These are phyloP conservation scores for Trichoplusia ni DNA, from an alignment of 1,140 invertebrate genomes.

Conservation along the genomic window DNA sequence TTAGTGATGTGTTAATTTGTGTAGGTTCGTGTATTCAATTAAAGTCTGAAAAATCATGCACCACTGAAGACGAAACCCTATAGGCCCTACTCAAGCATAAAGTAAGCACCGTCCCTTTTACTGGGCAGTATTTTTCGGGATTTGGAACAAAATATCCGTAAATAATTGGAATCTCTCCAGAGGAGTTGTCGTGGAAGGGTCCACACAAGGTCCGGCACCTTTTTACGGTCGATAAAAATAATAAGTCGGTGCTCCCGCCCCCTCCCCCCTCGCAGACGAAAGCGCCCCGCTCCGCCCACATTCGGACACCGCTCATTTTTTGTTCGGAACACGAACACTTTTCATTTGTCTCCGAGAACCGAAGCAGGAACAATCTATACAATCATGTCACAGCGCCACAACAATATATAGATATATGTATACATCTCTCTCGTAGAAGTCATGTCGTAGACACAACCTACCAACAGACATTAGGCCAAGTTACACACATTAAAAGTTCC, in stretches of 20 bases:
- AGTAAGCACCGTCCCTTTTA: slow-evolving; percentile 49
- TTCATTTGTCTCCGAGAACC: slow-evolving; percentile 62
- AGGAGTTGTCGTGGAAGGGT: slow-evolving; percentile 52
- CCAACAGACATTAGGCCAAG: slow-evolving; percentile 76
- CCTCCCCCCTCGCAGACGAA: slow-evolving; percentile 34
- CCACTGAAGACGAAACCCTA: slow-evolving; percentile 35
- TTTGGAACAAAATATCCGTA: slow-evolving; percentile 63
- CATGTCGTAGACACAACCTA: slow-evolving; percentile 41
- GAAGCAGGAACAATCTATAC: slow-evolving; percentile 21
- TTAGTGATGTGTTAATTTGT: not conserved
- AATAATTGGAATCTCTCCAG: slow-evolving; percentile 64
- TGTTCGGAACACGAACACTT: slow-evolving; percentile 66
- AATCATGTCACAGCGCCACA: slow-evolving; percentile 8
- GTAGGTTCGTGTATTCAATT: not conserved
- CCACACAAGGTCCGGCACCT: slow-evolving; percentile 62
- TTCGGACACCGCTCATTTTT: slow-evolving; percentile 81
- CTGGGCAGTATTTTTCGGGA: slow-evolving; percentile 60
- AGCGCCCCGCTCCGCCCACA: slow-evolving; percentile 42
- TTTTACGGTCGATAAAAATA: slow-evolving; percentile 71
- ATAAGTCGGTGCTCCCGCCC: slow-evolving; percentile 50
- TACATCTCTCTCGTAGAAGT: slow-evolving; percentile 28
- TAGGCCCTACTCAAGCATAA: slow-evolving; percentile 43
- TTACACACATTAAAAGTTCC: slow-evolving; percentile 79
- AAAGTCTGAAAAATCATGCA: not conserved
- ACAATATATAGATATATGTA: slow-evolving; percentile 1